A percentile compares a stretch with the other conserved stretches of the same genome.
phyloP scores from a whole-genome alignment of 2,888 invertebrate species.

The Epistrophella euchroma region DNA sequence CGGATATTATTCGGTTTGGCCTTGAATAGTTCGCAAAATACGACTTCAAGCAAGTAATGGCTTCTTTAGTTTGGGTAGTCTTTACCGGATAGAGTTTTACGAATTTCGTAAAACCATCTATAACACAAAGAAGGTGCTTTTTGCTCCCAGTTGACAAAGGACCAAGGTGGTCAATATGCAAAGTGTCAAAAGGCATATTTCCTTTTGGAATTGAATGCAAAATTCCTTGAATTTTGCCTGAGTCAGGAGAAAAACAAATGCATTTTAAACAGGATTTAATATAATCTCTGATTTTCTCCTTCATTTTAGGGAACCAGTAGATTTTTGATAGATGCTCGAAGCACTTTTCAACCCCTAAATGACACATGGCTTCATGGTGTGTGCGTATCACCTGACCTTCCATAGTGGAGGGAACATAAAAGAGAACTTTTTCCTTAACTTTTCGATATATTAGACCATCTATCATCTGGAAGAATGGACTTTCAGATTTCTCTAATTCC shows the following conservation, averaged over 20 bases:
- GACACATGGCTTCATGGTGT: slow-evolving; percentile 21
- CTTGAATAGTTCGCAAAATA: too few relatives aligned
- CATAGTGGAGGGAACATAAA: slow-evolving; percentile 37
- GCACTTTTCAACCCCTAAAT: slow-evolving; percentile 1
- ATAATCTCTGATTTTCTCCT: slow-evolving; percentile 14
- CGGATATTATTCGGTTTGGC: too few relatives aligned
- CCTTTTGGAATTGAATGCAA: slow-evolving; percentile 21
- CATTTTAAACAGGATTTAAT: slow-evolving; percentile 17
- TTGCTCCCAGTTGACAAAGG: slow-evolving; percentile 78
- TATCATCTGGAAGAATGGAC: neutral
- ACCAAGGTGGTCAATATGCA: neutral
- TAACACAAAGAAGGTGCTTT: slow-evolving; percentile 78
- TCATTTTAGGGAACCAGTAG: slow-evolving; percentile 42
- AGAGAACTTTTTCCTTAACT: neutral
- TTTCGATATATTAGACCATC: slow-evolving; percentile 12
- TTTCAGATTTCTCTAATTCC: slow-evolving; percentile 53
- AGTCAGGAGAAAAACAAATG: slow-evolving; percentile 18
- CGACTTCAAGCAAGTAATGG: too few relatives aligned
- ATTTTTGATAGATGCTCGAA: slow-evolving; percentile 7
- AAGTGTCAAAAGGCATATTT: slow-evolving; percentile 7
- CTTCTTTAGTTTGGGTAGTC: too few relatives aligned
- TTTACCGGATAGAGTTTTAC: too few relatives aligned
- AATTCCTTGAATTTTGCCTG: slow-evolving; percentile 8
- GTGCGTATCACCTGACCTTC: slow-evolving; percentile 23
- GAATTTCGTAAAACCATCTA: too few relatives aligned